A percentile compares a stretch with the other conserved stretches of the same genome.
phyloP scores from a whole-genome alignment of 2,113 vertebrate genomes.

The Sebastes schlegelii region DNA sequence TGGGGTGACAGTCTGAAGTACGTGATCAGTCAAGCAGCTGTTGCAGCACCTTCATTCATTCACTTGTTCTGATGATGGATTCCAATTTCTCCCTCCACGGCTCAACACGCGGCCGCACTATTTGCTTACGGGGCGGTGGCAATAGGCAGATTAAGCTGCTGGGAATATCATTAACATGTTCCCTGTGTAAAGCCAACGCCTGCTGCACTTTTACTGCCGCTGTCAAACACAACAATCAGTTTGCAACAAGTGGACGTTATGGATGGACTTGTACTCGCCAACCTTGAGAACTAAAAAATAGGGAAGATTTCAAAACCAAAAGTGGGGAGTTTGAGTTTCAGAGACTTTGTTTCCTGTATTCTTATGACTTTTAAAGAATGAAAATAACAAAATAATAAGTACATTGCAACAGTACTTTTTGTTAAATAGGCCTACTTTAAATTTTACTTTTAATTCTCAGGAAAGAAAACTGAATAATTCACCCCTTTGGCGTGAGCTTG shows the following conservation, averaged over 20 bases:
- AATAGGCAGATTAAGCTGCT: conserved; percentile 67
- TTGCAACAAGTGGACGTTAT: conserved; percentile 40
- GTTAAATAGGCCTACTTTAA: no score
- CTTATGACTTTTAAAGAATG: no score
- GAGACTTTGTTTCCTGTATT: no score
- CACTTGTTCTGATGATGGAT: conserved; percentile 62
- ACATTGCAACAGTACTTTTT: no score
- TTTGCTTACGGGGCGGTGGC: conserved; percentile 65
- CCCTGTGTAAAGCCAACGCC: conserved; percentile 33
- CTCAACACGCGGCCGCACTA: conserved; percentile 39
- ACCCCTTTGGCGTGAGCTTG: no score
- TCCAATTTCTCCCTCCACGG: conserved; percentile 17
- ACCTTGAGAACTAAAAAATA: no score
- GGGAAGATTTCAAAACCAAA: no score
- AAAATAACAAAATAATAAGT: no score
- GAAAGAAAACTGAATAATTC: no score
- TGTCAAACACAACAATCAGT: conserved; percentile 50
- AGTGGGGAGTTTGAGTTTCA: no score
- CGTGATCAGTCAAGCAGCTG: conserved; percentile 68
- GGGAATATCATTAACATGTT: conserved; percentile 47
- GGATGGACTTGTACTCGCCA: background rate
- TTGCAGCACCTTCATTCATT: conserved; percentile 64
- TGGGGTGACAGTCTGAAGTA: conserved; percentile 62
- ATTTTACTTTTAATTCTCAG: no score
- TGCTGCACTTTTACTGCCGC: conserved; percentile 23